Evolutionary conservation across 2,797 vertebrate genomes (phyloP).

Genomic region (Pristis pectinata): DNA sequence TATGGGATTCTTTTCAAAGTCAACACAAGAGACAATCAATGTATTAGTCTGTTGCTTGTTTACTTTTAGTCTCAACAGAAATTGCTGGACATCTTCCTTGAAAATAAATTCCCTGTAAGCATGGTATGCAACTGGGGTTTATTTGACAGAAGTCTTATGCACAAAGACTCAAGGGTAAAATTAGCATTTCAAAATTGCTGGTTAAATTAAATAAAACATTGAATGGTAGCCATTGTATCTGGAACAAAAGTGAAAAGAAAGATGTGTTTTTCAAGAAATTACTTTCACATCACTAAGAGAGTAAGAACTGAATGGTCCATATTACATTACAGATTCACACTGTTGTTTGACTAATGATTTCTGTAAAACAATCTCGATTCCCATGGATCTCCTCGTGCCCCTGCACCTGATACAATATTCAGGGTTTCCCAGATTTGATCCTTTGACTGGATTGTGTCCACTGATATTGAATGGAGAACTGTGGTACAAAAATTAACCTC

Average conservation of each 20-base stretch:
- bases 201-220: neutral
- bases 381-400: neutral
- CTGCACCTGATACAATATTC: neutral
- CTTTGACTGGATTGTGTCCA: neutral
- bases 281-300: neutral
- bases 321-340: neutral
- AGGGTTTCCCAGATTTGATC: neutral
- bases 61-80: conserved; percentile 7
- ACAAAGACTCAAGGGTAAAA: neutral
- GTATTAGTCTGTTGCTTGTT: conserved; percentile 27
- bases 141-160: neutral
- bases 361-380: neutral
- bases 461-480: neutral
- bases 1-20: conserved; percentile 32
- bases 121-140: neutral
- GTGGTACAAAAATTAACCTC: neutral
- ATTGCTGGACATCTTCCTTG: neutral
- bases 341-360: neutral
- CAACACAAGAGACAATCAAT: conserved; percentile 36
- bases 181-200: neutral
- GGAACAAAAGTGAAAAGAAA: neutral
- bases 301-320: neutral
- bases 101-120: conserved; percentile 13
- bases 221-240: neutral
- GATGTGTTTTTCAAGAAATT: neutral